These are phyloP conservation scores for Ginglymostoma cirratum DNA, from an alignment of 2,113 vertebrate species.

Conservation along the genomic window DNA sequence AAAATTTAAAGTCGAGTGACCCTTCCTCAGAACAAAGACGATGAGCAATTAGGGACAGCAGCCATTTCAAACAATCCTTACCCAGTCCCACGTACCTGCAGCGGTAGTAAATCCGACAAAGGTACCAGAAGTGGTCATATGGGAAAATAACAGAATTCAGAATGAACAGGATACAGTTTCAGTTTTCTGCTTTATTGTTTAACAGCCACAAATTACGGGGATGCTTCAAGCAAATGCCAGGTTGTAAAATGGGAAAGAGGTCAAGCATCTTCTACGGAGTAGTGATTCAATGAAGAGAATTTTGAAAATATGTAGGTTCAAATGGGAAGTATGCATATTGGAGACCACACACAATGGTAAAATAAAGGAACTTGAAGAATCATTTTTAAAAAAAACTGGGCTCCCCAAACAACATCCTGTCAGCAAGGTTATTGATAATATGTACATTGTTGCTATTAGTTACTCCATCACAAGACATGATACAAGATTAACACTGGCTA, in stretches of 20 bases:
- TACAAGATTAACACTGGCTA: background rate
- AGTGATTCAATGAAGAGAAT: background rate
- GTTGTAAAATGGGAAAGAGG: background rate
- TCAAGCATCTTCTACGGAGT: background rate
- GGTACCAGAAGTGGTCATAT: too few relatives aligned
- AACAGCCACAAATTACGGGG: background rate
- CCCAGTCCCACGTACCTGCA: too few relatives aligned
- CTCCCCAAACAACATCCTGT: background rate
- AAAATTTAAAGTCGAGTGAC: too few relatives aligned
- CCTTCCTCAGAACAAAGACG: too few relatives aligned
- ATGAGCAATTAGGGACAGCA: too few relatives aligned
- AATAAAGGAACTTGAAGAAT: background rate
- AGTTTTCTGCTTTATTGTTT: background rate
- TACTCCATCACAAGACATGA: background rate
- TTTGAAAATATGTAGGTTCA: background rate
- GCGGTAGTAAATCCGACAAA: too few relatives aligned
- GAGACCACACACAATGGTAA: background rate
- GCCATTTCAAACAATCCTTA: too few relatives aligned
- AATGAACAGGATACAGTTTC: background rate
- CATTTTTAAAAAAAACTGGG: background rate
- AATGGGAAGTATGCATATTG: background rate
- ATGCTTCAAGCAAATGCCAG: background rate
- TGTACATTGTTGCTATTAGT: background rate
- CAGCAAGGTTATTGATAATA: conserved; percentile 10
- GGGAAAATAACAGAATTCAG: background rate